Conservation (phyloP, 2,888 invertebrate species). For the Alcis repandata region DNA sequence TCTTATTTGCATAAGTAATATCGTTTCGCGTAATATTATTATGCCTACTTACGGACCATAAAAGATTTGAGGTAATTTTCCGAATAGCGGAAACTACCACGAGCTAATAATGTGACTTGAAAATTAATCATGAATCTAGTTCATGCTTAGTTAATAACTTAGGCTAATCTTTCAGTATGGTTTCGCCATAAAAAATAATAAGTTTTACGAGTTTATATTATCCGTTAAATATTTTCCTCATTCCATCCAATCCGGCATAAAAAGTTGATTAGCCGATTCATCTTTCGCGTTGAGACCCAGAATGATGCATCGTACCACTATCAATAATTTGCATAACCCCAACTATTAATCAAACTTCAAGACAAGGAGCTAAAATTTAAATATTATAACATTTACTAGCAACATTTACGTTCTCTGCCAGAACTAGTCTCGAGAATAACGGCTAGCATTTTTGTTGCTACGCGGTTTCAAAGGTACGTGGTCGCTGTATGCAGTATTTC, state of each 20-base stretch:
- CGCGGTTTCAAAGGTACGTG: conserved; percentile 18
- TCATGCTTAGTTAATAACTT: not conserved
- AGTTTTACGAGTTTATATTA: not conserved
- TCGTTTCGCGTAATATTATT: conserved; percentile 29
- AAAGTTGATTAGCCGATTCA: conserved; percentile 39
- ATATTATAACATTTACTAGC: conserved; percentile 35
- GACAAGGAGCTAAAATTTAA: conserved; percentile 36
- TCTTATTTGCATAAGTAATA: conserved; percentile 31
- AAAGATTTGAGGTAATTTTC: conserved; percentile 15
- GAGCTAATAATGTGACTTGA: conserved; percentile 29
- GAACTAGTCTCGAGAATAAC: conserved; percentile 32
- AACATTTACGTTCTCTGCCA: conserved; percentile 11
- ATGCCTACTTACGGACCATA: not conserved
- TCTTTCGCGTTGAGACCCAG: conserved; percentile 41
- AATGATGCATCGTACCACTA: conserved; percentile 41
- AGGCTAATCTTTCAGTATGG: not conserved
- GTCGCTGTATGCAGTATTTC: conserved; percentile 36
- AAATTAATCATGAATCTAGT: conserved; percentile 22
- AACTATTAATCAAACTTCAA: conserved; percentile 45
- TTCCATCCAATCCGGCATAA: conserved; percentile 8
- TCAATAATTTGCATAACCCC: conserved; percentile 45
- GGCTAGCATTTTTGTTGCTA: conserved; percentile 35
- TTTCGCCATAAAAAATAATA: not conserved
- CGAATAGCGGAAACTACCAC: conserved; percentile 4
- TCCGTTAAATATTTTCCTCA: conserved; percentile 28